phyloP scores from a whole-genome alignment of 2,797 vertebrate genomes.

The Macroramphosus scolopax region DNA sequence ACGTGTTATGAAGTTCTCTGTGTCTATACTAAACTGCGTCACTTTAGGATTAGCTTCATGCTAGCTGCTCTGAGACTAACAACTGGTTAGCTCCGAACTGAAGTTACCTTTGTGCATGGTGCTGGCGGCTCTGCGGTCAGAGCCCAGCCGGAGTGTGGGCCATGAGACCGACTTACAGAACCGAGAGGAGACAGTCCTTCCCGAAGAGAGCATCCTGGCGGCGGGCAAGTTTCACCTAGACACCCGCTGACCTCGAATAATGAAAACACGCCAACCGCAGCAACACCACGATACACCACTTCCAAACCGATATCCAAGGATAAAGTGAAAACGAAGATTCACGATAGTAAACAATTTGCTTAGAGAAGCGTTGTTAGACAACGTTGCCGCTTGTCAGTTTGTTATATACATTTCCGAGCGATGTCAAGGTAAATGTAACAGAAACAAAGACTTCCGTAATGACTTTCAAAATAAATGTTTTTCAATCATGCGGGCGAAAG shows the following conservation, averaged over 20 bases:
- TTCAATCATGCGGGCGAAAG: no score
- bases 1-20: conserved; percentile 11
- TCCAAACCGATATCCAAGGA: no score
- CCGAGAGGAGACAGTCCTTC: conserved; percentile 48
- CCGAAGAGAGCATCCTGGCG: conserved; percentile 54
- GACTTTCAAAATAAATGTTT: conserved; percentile 47
- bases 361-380: background rate
- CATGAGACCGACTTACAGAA: conserved; percentile 44
- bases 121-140: conserved; percentile 34
- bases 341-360: no score
- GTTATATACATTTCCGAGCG: no score
- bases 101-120: conserved; percentile 57
- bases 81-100: background rate
- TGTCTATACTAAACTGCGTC: conserved; percentile 59
- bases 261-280: no score
- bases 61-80: conserved; percentile 21
- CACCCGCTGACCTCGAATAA: conserved; percentile 22
- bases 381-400: conserved; percentile 2
- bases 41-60: conserved; percentile 51
- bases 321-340: no score
- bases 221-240: conserved; percentile 19
- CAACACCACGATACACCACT: background rate
- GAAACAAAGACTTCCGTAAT: conserved; percentile 8
- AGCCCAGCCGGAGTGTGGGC: conserved; percentile 23
- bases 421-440: background rate